Percentiles rank a stretch among this genome's conserved stretches.
These are phyloP conservation scores for Echeneis naucrates DNA, from an alignment of 2,797 vertebrate species.

Conservation along the genomic window DNA sequence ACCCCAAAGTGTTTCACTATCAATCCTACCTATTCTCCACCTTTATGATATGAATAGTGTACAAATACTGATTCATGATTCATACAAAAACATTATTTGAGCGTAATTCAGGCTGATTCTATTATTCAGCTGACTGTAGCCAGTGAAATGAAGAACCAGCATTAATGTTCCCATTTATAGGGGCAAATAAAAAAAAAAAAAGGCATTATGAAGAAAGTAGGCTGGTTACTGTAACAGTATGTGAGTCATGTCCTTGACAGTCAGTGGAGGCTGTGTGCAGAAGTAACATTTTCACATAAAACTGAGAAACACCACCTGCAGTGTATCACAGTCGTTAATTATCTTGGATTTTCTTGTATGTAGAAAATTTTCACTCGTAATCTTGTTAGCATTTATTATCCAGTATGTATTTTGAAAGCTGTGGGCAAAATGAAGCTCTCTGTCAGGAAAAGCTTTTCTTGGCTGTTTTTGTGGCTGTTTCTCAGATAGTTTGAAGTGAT, in stretches of 20 bases:
- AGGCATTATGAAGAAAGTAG: not conserved
- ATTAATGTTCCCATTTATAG: not conserved
- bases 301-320: conserved; percentile 46
- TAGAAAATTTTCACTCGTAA: conserved; percentile 15
- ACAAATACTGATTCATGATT: not conserved
- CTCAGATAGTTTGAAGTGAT: not conserved
- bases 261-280: conserved; percentile 39
- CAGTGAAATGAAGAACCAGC: conserved; percentile 20
- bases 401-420: conserved; percentile 20
- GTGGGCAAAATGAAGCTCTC: not conserved
- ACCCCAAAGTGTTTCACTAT: conserved; percentile 16
- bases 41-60: not conserved
- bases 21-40: not conserved
- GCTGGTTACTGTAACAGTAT: conserved; percentile 14
- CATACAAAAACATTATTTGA: not conserved
- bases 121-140: conserved; percentile 6
- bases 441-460: conserved; percentile 12
- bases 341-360: conserved; percentile 20
- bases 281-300: conserved; percentile 51
- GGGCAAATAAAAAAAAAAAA: not conserved
- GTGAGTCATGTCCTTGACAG: conserved; percentile 42
- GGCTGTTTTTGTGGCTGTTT: conserved; percentile 15
- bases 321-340: conserved; percentile 52
- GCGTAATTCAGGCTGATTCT: not conserved
- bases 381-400: conserved; percentile 19